phyloP scores from a whole-genome alignment of 1,140 invertebrate genomes.

The Drosophila trapezifrons region DNA sequence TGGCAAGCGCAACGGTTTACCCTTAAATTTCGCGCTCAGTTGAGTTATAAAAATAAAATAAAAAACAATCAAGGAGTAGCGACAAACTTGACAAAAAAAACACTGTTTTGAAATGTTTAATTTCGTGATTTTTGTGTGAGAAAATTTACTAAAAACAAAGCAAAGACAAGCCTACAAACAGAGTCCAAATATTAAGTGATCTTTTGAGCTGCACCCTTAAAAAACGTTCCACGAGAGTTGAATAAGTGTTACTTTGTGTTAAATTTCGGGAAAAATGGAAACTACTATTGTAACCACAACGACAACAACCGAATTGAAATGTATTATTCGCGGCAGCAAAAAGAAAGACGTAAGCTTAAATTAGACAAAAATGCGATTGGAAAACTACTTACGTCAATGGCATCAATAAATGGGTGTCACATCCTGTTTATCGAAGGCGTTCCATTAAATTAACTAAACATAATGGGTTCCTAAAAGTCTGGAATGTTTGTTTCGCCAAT shows the following conservation, averaged over 20 bases:
- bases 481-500: conserved; percentile 31
- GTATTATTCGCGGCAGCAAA: conserved; percentile 49
- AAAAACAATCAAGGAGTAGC: conserved; percentile 20
- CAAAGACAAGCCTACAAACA: conserved; percentile 1
- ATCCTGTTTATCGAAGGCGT: conserved; percentile 62
- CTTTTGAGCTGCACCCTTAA: neutral
- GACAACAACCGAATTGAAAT: conserved; percentile 54
- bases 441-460: conserved; percentile 46
- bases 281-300: conserved; percentile 70
- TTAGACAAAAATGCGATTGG: conserved; percentile 26
- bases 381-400: conserved; percentile 58
- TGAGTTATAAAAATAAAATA: neutral
- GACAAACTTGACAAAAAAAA: conserved; percentile 2
- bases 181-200: conserved; percentile 1
- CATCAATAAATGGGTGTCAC: conserved; percentile 53
- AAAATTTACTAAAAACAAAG: neutral
- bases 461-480: conserved; percentile 12
- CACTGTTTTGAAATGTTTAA: conserved; percentile 9
- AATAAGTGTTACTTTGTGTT: conserved; percentile 2
- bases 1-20: conserved; percentile 62
- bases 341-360: conserved; percentile 62
- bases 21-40: conserved; percentile 26
- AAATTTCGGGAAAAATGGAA: conserved; percentile 56
- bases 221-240: neutral
- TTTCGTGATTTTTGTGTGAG: conserved; percentile 1